Evolutionary conservation across 2,113 vertebrate genomes (phyloP).

Genomic region (Stegastes partitus): DNA sequence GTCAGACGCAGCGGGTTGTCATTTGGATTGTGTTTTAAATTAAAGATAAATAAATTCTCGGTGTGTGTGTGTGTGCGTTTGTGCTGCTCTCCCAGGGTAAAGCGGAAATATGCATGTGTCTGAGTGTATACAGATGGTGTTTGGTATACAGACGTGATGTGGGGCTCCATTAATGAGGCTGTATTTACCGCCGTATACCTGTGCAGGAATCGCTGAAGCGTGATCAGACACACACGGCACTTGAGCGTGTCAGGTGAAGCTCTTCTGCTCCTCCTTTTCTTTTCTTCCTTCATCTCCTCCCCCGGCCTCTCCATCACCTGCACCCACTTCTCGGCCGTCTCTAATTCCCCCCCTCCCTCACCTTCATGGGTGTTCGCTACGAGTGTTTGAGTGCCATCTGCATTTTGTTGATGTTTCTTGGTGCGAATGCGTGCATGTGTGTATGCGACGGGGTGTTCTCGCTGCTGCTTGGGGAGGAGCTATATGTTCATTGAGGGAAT

Average conservation of each 20-base stretch:
- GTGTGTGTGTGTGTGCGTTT: conserved; percentile 14
- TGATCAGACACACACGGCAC: conserved; percentile 25
- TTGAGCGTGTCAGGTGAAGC: conserved; percentile 48
- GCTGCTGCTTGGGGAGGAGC: conserved; percentile 55
- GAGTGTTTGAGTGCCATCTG: conserved; percentile 13
- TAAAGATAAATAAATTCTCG: conserved; percentile 30
- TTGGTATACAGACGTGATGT: conserved; percentile 55
- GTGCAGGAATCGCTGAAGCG: conserved; percentile 33
- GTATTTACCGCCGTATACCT: conserved; percentile 47
- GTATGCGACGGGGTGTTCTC: background rate
- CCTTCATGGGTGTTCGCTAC: background rate
- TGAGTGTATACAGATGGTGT: conserved; percentile 72
- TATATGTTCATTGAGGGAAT: conserved; percentile 56
- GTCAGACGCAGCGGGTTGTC: conserved; percentile 32
- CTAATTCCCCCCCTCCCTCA: background rate
- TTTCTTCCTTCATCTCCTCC: background rate
- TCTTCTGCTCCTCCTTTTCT: conserved; percentile 5
- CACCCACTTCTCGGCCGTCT: conserved; percentile 31
- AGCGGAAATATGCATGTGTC: background rate
- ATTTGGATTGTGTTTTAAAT: conserved; percentile 48
- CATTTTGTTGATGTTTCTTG: conserved; percentile 23
- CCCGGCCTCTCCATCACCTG: conserved; percentile 41
- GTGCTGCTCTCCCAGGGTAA: conserved; percentile 14
- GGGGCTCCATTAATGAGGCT: conserved; percentile 68
- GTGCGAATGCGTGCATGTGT: background rate